A percentile compares a stretch with the other conserved stretches of the same genome.
phyloP scores from a whole-genome alignment of 1,140 invertebrate genomes.

The Nasonia longicornis region DNA sequence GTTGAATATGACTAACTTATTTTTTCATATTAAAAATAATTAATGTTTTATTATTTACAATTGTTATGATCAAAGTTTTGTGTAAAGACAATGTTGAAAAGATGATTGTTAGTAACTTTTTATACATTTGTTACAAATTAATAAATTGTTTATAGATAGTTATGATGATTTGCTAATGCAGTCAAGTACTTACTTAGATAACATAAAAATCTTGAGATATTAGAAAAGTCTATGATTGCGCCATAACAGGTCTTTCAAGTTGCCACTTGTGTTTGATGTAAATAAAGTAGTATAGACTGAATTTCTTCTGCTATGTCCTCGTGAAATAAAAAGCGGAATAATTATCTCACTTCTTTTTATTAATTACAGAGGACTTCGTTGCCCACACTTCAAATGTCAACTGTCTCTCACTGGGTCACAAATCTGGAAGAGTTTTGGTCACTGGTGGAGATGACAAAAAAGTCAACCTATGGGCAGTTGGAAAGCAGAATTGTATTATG shows the following conservation, averaged over 20 bases:
- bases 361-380: constrained; percentile 86
- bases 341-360: constrained; percentile 43
- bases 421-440: constrained; percentile 91
- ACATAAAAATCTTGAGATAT: constrained; percentile 25
- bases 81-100: background rate
- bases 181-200: constrained; percentile 21
- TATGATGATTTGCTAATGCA: background rate
- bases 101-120: background rate
- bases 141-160: background rate
- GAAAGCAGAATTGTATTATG: constrained; percentile 96
- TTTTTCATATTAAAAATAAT: too few species aligned
- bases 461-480: constrained; percentile 97
- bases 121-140: background rate
- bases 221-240: constrained; percentile 26
- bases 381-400: constrained; percentile 92
- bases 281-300: constrained; percentile 21
- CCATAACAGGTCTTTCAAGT: constrained; percentile 43
- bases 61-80: background rate
- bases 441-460: constrained; percentile 98
- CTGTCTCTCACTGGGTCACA: constrained; percentile 90
- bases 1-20: background rate
- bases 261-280: constrained; percentile 22
- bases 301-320: background rate
- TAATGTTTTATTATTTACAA: constrained; percentile 9
- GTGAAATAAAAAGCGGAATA: background rate